A percentile compares a stretch with the other conserved stretches of the same genome.
Evolutionary conservation across 2,113 vertebrate species (phyloP).

Genomic region (Rhabdornis inornatus): DNA sequence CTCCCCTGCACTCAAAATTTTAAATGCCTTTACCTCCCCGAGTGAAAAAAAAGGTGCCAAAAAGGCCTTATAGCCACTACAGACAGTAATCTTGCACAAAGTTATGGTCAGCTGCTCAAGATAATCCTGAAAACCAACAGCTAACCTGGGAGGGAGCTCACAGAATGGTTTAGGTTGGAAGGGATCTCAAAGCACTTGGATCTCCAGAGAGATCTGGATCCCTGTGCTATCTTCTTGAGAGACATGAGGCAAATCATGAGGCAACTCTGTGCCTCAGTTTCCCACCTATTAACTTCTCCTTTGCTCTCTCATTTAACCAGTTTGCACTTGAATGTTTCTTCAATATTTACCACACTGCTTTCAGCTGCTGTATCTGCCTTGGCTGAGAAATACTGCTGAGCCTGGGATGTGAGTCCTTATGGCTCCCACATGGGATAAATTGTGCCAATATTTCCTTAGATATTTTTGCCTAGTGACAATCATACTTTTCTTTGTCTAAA

Average conservation of each 20-base stretch:
- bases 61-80: not conserved
- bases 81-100: not conserved
- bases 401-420: not conserved
- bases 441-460: not conserved
- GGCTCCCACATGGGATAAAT: not conserved
- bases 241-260: not conserved
- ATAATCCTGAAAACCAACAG: not conserved
- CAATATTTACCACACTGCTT: not conserved
- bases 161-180: not conserved
- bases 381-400: not conserved
- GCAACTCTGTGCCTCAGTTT: not conserved
- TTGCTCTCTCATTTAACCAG: not conserved
- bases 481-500: not conserved
- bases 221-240: not conserved
- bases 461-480: not conserved
- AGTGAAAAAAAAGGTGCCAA: not conserved
- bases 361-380: not conserved
- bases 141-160: not conserved
- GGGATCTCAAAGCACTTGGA: not conserved
- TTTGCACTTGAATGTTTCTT: not conserved
- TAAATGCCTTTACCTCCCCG: not conserved
- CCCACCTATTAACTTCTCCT: not conserved
- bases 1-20: not conserved
- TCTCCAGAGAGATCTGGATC: not conserved
- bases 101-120: not conserved